These are phyloP conservation scores for Toxotes chatareus DNA, from an alignment of 2,113 vertebrate genomes.

Conservation along the genomic window DNA sequence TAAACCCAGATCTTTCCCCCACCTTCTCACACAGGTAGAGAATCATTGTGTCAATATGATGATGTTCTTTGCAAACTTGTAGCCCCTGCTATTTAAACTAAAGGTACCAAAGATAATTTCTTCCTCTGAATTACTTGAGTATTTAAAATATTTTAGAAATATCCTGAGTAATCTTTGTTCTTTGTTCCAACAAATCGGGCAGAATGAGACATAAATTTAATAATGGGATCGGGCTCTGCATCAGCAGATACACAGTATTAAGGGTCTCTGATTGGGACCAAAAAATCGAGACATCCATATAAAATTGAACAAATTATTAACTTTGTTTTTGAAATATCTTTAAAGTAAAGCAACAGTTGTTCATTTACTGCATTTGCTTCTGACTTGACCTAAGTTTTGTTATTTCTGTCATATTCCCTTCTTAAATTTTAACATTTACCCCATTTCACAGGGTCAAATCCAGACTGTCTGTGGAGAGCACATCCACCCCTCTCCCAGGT, in stretches of 20 bases:
- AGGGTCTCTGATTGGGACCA: too few species aligned
- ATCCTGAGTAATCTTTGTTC: too few species aligned
- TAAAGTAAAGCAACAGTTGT: background rate
- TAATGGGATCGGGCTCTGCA: too few species aligned
- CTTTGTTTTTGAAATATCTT: background rate
- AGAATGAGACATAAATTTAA: too few species aligned
- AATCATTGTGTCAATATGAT: background rate
- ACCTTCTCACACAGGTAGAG: conserved; percentile 76
- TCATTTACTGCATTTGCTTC: background rate
- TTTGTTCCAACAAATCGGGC: too few species aligned
- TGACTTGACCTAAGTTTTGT: background rate
- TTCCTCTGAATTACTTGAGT: background rate
- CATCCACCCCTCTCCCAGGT: conserved; percentile 85
- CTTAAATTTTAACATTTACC: background rate
- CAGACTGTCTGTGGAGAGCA: conserved; percentile 79
- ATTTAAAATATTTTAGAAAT: background rate
- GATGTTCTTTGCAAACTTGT: background rate
- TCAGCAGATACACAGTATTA: too few species aligned
- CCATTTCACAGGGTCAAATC: conserved; percentile 71
- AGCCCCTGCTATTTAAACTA: background rate
- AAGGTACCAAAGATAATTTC: background rate
- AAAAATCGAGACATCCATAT: too few species aligned
- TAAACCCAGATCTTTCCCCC: conserved; percentile 66
- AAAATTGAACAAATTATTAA: background rate
- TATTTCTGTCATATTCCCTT: background rate